Base-by-base conservation (phyloP, 2,113 vertebrate genomes). In the Aspiorhynchus laticeps region DNA sequence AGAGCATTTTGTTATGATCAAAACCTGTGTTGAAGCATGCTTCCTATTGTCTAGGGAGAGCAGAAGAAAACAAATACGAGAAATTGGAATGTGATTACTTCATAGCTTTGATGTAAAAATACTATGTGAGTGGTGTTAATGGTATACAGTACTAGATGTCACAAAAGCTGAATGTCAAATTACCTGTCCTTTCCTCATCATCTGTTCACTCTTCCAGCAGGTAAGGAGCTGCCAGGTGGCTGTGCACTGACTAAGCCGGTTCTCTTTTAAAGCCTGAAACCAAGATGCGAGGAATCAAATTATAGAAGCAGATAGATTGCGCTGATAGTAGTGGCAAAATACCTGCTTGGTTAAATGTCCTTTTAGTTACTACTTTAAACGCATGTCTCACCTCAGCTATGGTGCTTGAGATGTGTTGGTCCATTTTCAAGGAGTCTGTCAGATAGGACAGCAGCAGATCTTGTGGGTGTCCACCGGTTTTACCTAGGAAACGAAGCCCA, bases 211-310 rank as follows among this genome's bases (percentile, higher is more conserved):
- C 86, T 93, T 95, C 95, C 94, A 95, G 48, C 92, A 93, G 7
- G 93, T 94, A 36, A 96, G 89, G 51, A 94, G 91, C 86, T 95
- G 95, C 95, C 95, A 95, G 88, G 91, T 93, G 78, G 91, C 91
- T 5, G 89, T 85, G 74, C 91, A 90, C 90, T 95, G 91, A 65
- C 91, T 87, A 71, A 95, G 91, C 79, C 59, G 92, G 87, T 88
- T 92, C n/a, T 94, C 93, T 56, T 87, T 85, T 0, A 95, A 91
- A 67, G 88, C 88, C 95, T 95, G 36, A 75, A 84, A 21, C 5
- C 69, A 86, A 89, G 74, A 73, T 2, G 46, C 24, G 84, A 21
- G 75, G 4, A 11, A 61, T 63, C 10, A 41, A 19, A 48, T 79
- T 17, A 38, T 46, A n/a, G 48, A 53, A 21, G 17, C 7, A 84